Base-by-base conservation (phyloP, 37 sponge, comb jelly and placozoan species). In the Spongilla lacustris region DNA sequence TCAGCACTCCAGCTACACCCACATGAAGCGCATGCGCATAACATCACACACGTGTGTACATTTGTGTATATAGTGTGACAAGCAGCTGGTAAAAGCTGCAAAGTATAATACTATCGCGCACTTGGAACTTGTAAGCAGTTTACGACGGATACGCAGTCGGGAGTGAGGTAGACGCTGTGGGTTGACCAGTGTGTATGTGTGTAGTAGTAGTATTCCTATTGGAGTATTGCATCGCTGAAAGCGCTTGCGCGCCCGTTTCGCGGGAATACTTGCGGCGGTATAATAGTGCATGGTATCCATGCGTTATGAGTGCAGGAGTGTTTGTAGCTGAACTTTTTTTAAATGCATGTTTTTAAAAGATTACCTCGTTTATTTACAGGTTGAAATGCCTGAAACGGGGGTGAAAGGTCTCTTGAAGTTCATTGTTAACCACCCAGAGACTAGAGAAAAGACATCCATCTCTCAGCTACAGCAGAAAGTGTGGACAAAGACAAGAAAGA, bases 381-480 rank as follows among this genome's bases (percentile, higher is more conserved):
- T 74, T 74, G 14, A 58, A 58, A 58, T 58, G 58, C 58, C 58
- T 58, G 72, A 35, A 32, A 89, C 83, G 79, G 84, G 78, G 10
- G 77, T 89, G 12, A 27, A 31, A 22, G 73, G 84, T 2, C 72
- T 91, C 3, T 81, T 41, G 0, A 87, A 67, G 6, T 87, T 76
- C 81, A 82, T 91, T 38, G 36, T 32, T n/a, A 37, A 77, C 32
- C 79, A 67, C 66, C 66, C 72, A 10, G 38, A 71, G n/a, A 67
- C 83, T 4, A 41, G 91, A 48, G 27, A 76, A 17, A 77, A 36
- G n/a, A 73, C 86, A 0, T 66, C 73, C 5, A 70, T 92, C 11
- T 25, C 21, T 24, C 36, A 73, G 76, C 21, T 86, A 25, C 75
- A 84, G 25, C 29, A 37, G 36, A 66, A 73, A 8, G 48, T 80